A percentile compares a stretch with the other conserved stretches of the same genome.
Conservation (phyloP, 2,113 vertebrate genomes). For the Bombycilla garrulus region DNA sequence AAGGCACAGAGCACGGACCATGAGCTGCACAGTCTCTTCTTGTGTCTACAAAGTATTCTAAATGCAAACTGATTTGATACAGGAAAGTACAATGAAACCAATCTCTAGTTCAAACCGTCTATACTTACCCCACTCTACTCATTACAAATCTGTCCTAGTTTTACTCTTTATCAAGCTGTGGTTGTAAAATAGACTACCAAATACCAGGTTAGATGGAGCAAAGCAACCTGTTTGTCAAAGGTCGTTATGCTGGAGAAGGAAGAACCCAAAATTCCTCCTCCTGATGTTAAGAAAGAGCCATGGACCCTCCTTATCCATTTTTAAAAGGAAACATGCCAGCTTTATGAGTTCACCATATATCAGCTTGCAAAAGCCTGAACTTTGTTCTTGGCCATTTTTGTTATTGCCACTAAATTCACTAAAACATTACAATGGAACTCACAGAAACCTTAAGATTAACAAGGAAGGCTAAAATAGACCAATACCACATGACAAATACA, state of each 20-base stretch:
- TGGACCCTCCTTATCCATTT: not conserved
- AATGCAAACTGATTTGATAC: not conserved
- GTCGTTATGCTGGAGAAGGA: not conserved
- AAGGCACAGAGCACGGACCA: not conserved
- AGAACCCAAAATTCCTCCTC: not conserved
- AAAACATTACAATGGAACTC: not conserved
- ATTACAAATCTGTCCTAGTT: not conserved
- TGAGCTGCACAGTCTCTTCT: not conserved
- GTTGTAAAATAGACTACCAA: not conserved
- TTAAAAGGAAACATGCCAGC: not conserved
- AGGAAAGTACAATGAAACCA: not conserved
- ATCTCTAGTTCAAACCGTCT: not conserved
- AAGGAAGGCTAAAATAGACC: not conserved
- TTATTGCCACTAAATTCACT: not conserved
- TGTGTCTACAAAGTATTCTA: not conserved
- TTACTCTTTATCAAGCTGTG: not conserved
- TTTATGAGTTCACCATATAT: not conserved
- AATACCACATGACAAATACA: not conserved
- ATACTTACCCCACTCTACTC: not conserved
- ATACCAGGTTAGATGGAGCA: not conserved
- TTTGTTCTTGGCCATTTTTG: not conserved
- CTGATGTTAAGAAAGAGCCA: not conserved
- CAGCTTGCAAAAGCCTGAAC: not conserved
- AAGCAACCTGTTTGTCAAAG: not conserved
- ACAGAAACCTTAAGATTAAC: not conserved